Percentiles rank a stretch among this genome's conserved stretches.
These are phyloP conservation scores for Pollachius pollachius DNA, from an alignment of 2,113 vertebrate species.

Conservation along the genomic window DNA sequence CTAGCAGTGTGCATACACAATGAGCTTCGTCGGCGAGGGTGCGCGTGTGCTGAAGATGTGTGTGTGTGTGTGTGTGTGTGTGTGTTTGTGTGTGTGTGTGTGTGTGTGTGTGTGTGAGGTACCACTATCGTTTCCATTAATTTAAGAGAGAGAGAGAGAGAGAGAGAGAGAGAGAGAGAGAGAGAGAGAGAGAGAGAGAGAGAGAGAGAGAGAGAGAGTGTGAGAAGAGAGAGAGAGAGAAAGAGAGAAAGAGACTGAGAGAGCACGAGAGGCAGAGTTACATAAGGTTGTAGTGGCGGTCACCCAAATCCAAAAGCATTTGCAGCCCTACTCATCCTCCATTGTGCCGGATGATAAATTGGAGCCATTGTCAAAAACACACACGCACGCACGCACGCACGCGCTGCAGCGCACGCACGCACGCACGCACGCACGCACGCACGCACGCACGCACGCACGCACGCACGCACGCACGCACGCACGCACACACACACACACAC, in stretches of 20 bases:
- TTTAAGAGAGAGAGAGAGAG: neutral
- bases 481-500: no score
- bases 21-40: neutral
- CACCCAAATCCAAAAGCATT: neutral
- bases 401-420: no score
- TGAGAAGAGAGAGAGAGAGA: neutral
- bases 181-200: neutral
- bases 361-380: conserved; percentile 45
- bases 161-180: neutral
- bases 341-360: conserved; percentile 60
- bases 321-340: conserved; percentile 39
- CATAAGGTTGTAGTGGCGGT: neutral
- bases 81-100: neutral
- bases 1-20: neutral
- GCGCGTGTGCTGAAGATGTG: neutral
- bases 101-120: no score
- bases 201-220: neutral
- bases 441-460: no score
- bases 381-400: no score
- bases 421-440: no score
- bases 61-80: no score
- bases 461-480: no score
- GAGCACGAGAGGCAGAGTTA: neutral
- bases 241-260: neutral
- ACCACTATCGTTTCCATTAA: neutral